Percentiles rank a stretch among this genome's conserved stretches.
Conservation (phyloP, 2,797 vertebrate genomes). For the Pitangus sulphuratus region DNA sequence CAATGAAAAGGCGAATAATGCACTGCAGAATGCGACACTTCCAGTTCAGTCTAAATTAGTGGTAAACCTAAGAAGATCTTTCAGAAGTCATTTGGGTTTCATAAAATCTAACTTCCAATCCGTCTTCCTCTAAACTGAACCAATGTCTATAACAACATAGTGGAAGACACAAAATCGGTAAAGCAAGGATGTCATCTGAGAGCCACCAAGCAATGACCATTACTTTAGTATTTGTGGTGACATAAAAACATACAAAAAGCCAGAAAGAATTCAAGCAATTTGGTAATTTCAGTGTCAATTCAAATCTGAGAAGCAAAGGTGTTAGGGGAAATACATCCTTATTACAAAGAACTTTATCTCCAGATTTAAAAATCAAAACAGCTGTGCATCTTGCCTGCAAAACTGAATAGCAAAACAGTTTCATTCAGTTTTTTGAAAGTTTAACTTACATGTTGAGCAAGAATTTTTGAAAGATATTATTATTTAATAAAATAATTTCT, state of each 20-base stretch:
- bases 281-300: not conserved
- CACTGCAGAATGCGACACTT: not conserved
- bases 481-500: slow-evolving; percentile 9
- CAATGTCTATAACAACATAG: not conserved
- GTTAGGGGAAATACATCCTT: not conserved
- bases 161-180: not conserved
- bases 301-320: not conserved
- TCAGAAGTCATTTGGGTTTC: not conserved
- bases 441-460: not conserved
- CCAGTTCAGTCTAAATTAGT: not conserved
- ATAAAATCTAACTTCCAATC: not conserved
- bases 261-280: not conserved
- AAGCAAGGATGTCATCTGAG: not conserved
- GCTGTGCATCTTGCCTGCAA: not conserved
- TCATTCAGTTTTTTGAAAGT: not conserved
- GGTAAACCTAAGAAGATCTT: not conserved
- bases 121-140: not conserved
- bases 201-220: not conserved
- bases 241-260: not conserved
- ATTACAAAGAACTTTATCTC: not conserved
- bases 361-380: not conserved
- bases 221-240: not conserved
- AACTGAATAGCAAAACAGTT: not conserved
- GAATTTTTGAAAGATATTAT: slow-evolving; percentile 10
- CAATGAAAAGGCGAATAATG: slow-evolving; percentile 16